These are phyloP conservation scores for Melipona quadrifasciata DNA, from an alignment of 1,140 invertebrate species.

Conservation along the genomic window DNA sequence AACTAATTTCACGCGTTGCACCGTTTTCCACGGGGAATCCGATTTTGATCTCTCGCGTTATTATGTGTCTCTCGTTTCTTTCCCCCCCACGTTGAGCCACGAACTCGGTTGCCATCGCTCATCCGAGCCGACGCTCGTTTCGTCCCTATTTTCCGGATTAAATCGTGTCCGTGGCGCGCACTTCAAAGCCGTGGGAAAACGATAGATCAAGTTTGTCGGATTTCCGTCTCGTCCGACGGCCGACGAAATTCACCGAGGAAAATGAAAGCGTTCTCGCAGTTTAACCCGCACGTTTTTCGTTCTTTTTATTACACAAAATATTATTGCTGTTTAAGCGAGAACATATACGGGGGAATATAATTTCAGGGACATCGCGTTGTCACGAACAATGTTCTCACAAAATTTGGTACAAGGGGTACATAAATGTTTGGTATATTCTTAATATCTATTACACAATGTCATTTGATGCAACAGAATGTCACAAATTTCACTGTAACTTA, in stretches of 20 bases:
- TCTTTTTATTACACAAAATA: no score
- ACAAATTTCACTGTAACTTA: no score
- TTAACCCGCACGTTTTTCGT: background rate
- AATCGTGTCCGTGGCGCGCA: constrained; percentile 40
- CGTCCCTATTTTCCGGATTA: constrained; percentile 33
- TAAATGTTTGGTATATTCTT: no score
- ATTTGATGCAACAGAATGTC: no score
- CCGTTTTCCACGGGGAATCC: constrained; percentile 37
- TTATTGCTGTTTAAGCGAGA: no score
- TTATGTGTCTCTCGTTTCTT: constrained; percentile 39
- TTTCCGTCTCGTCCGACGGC: constrained; percentile 45
- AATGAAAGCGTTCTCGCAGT: background rate
- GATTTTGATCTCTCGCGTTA: constrained; percentile 56
- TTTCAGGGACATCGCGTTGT: no score
- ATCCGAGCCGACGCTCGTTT: background rate
- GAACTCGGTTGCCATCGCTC: background rate
- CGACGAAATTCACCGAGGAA: constrained; percentile 40
- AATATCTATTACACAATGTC: no score
- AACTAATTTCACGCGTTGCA: constrained; percentile 62
- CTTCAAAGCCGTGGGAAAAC: constrained; percentile 60
- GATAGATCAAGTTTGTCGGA: constrained; percentile 60
- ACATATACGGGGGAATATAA: no score
- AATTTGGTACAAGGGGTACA: no score
- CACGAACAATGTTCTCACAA: no score
- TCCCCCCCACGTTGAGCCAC: background rate